phyloP scores from a whole-genome alignment of 2,888 invertebrate species.

The Brenthis daphne region DNA sequence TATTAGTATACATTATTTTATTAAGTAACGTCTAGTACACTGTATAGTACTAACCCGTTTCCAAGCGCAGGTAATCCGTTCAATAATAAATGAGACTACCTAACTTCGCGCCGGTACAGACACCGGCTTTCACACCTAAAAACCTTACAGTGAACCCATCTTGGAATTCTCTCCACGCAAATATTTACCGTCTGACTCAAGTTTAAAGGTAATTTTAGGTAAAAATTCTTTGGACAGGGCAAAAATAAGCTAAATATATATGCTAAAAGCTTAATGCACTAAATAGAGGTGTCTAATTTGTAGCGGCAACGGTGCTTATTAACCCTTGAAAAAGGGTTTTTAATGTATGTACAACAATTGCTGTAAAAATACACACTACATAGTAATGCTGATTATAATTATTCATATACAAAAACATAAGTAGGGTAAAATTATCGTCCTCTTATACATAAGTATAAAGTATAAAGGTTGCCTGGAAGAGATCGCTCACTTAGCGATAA shows the following conservation, averaged over 20 bases:
- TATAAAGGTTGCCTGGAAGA: too few relatives aligned
- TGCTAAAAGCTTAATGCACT: constrained; percentile 78
- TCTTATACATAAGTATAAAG: too few relatives aligned
- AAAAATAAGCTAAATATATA: background rate
- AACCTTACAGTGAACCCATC: constrained; percentile 61
- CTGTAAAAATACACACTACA: background rate
- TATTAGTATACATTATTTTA: too few relatives aligned
- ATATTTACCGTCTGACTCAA: constrained; percentile 27
- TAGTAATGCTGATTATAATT: too few relatives aligned
- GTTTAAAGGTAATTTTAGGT: constrained; percentile 2
- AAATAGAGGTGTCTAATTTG: constrained; percentile 62
- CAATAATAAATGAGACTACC: constrained; percentile 80
- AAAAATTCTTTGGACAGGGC: background rate
- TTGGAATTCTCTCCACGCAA: constrained; percentile 43
- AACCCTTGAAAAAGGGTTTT: background rate
- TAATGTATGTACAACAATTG: background rate
- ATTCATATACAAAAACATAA: too few relatives aligned
- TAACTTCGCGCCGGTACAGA: constrained; percentile 63
- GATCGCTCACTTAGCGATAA: too few relatives aligned
- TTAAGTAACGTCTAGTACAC: background rate
- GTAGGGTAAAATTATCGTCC: too few relatives aligned
- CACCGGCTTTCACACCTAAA: constrained; percentile 64
- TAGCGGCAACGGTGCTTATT: constrained; percentile 24
- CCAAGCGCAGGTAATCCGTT: constrained; percentile 59
- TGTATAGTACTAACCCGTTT: constrained; percentile 22